Percentiles rank a stretch among this genome's conserved stretches.
phyloP scores from a whole-genome alignment of 2,888 invertebrate genomes.

The Thereva nobilitata region DNA sequence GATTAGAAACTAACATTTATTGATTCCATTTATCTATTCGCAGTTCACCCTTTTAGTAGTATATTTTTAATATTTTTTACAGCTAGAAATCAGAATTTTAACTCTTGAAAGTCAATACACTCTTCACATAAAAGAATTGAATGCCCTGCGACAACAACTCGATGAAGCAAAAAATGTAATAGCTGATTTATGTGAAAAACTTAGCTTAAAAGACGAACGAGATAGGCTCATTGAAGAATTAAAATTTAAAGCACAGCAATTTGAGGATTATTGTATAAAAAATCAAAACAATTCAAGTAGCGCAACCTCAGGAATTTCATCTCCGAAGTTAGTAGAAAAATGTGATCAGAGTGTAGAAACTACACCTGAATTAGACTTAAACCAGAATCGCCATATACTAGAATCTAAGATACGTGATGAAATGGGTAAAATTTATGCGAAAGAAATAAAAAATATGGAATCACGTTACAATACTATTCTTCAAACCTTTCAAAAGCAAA shows the following conservation, averaged over 20 bases:
- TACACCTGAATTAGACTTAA: slow-evolving; percentile 55
- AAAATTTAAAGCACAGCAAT: slow-evolving; percentile 66
- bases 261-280: slow-evolving; percentile 65
- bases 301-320: slow-evolving; percentile 47
- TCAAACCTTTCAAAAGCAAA: slow-evolving; percentile 53
- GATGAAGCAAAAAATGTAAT: slow-evolving; percentile 52
- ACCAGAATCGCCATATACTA: slow-evolving; percentile 46
- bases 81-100: slow-evolving; percentile 55
- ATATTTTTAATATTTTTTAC: slow-evolving; percentile 33
- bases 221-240: slow-evolving; percentile 65
- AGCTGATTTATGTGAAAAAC: slow-evolving; percentile 52
- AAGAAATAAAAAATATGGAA: slow-evolving; percentile 65
- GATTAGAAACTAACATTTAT: slow-evolving; percentile 4
- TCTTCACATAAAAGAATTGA: slow-evolving; percentile 50
- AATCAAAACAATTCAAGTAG: slow-evolving; percentile 58
- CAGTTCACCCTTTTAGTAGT: too few relatives aligned
- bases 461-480: slow-evolving; percentile 58
- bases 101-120: slow-evolving; percentile 51
- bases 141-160: slow-evolving; percentile 50
- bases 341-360: slow-evolving; percentile 51
- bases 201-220: slow-evolving; percentile 61
- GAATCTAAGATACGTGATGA: slow-evolving; percentile 66
- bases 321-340: slow-evolving; percentile 38
- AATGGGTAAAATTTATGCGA: slow-evolving; percentile 68
- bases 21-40: not conserved